These are phyloP conservation scores for Glaucopsyche alexis DNA, from an alignment of 2,888 invertebrate species.

Conservation along the genomic window DNA sequence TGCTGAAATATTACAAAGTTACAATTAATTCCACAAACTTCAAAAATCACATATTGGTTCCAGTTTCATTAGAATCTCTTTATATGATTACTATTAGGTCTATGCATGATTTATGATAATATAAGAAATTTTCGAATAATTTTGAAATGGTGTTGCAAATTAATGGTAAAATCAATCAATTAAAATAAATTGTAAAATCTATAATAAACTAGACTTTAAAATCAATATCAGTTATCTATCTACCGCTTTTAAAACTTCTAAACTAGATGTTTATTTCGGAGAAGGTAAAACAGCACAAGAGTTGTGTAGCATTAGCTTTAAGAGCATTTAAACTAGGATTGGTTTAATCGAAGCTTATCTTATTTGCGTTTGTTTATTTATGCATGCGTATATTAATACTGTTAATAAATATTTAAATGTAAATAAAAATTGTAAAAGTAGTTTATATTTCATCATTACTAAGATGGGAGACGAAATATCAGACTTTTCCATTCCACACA, in stretches of 20 bases:
- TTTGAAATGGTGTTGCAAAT: no score
- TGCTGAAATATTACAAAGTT: constrained; percentile 81
- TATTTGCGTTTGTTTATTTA: not conserved
- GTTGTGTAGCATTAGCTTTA: not conserved
- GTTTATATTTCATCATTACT: no score
- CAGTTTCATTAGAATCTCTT: not conserved
- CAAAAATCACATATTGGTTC: not conserved
- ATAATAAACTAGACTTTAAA: no score
- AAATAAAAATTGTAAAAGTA: no score
- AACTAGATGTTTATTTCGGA: no score
- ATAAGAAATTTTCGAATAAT: not conserved
- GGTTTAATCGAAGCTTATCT: not conserved
- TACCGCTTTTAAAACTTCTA: not conserved
- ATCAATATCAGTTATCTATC: not conserved
- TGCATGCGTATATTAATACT: constrained; percentile 2
- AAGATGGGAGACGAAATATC: not conserved
- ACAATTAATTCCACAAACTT: constrained; percentile 54
- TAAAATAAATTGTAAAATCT: no score
- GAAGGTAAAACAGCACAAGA: no score
- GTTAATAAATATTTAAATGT: not conserved
- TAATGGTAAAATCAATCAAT: no score
- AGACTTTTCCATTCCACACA: not conserved
- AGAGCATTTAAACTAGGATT: not conserved
- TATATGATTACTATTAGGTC: not conserved
- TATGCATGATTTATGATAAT: not conserved